Evolutionary conservation across 2,888 invertebrate species (phyloP), one percentile per base, ranked within the genome.

Genomic region (Stegophylla sp.): DNA sequence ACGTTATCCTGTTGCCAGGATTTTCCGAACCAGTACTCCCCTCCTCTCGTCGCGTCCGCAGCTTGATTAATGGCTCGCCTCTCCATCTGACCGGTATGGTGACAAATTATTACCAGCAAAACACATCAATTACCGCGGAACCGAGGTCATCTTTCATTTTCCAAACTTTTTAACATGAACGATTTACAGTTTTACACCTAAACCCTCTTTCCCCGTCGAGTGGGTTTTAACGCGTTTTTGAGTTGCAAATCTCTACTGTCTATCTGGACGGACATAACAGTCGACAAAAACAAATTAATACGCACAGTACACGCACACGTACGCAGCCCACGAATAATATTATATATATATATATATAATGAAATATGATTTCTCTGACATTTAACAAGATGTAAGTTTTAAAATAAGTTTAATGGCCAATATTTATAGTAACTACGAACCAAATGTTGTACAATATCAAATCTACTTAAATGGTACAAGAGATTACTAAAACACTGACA

Each of bases 121-220:
- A 79, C 69, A 41, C 79, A 79, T 79, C 79, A 79, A 79, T 79
- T 79, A 79, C 69, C 79, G 45, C 71, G 23, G 17, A 15, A 3
- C 71, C 61, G 79, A 71, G 79, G 79, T 79, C 79, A 79, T 79
- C 79, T 79, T 71, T 79, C 79, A 71, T 79, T 71, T 79, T 69
- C 48, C 69, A 34, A 48, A 53, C 69, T 28, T 79, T 77, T 69
- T 71, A 61, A 67, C 77, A 48, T 43, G 43, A 23, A 63, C 77
- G 59, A 20, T 56, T 56, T 74, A 61, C 43, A 45, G 26, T 63
- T 75, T 76, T 77, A 77, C 76, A 67, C 67, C 56, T 76, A 76
- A 76, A 64, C 43, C 53, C 66, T 72, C 69, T 17, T 12, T 43
- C 43, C 23, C 59, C 26, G 48, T 23, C 53, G 41, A 61, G 73